Evolutionary conservation across 2,113 vertebrate species (phyloP).

Genomic region (Chlamydotis undulata): DNA sequence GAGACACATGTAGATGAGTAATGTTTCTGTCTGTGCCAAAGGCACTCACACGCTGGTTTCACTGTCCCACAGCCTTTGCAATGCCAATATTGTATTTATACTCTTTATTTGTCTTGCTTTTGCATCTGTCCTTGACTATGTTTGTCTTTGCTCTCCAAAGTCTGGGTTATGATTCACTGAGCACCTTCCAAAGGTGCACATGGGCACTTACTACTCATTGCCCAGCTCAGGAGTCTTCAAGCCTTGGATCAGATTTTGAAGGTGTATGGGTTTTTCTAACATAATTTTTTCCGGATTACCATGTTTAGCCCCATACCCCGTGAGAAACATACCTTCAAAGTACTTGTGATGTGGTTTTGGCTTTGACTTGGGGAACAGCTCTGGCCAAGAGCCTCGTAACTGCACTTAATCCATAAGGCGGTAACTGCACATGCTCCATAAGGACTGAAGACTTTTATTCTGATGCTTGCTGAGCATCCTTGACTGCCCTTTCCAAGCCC

Average conservation of each 20-base stretch:
- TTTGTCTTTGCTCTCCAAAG: not conserved
- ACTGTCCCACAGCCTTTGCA: not conserved
- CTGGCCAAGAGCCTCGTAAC: not conserved
- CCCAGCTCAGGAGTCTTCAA: not conserved
- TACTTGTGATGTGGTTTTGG: not conserved
- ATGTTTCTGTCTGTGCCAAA: not conserved
- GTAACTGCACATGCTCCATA: not conserved
- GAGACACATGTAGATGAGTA: not conserved
- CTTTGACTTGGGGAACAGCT: not conserved
- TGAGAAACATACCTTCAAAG: not conserved
- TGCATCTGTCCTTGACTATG: not conserved
- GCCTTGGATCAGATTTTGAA: not conserved
- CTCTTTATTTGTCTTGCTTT: not conserved
- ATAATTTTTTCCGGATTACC: not conserved
- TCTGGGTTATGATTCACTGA: not conserved
- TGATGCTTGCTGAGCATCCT: not conserved
- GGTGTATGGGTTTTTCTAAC: not conserved
- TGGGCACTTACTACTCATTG: rapidly evolving
- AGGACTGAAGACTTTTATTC: not conserved
- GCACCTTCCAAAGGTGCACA: not conserved
- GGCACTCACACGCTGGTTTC: not conserved
- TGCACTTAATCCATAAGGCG: not conserved
- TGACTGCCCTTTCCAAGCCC: not conserved
- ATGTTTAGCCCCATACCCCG: not conserved
- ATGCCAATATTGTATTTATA: not conserved